Percentiles rank a stretch among this genome's conserved stretches.
phyloP scores from a whole-genome alignment of 2,113 vertebrate genomes.

The Muntiacus reevesi region DNA sequence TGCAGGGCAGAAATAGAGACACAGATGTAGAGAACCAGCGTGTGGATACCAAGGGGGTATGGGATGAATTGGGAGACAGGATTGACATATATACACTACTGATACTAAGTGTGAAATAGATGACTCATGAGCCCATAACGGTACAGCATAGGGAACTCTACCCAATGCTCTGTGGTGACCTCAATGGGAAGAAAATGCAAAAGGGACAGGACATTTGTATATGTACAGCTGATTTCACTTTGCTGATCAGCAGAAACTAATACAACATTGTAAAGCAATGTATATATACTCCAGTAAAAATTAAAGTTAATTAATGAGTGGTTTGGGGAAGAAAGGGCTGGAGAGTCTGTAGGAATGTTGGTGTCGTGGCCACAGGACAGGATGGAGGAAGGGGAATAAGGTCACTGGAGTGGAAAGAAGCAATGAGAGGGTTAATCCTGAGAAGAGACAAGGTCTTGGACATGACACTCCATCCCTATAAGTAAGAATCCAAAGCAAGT shows the following conservation, averaged over 20 bases:
- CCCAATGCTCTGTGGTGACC: background rate
- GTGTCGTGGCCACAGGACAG: background rate
- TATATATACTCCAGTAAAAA: background rate
- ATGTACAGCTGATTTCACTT: background rate
- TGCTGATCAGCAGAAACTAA: background rate
- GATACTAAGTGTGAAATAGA: background rate
- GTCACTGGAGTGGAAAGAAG: background rate
- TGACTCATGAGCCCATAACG: background rate
- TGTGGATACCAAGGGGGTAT: background rate
- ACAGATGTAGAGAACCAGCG: background rate
- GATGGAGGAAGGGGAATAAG: background rate
- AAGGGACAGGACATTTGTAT: background rate
- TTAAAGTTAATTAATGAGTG: background rate
- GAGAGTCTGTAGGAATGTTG: background rate
- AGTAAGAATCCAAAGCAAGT: constrained; percentile 1
- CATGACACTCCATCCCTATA: background rate
- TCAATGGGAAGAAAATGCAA: background rate
- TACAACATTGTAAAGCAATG: background rate
- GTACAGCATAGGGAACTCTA: background rate
- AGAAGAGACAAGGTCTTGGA: background rate
- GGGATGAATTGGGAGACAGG: background rate
- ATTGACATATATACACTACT: background rate
- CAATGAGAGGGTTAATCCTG: background rate
- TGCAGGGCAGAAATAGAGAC: background rate
- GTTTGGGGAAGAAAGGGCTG: background rate